A percentile compares a stretch with the other conserved stretches of the same genome.
Evolutionary conservation across 2,888 invertebrate species (phyloP).

Genomic region (Trachelus tabidus): DNA sequence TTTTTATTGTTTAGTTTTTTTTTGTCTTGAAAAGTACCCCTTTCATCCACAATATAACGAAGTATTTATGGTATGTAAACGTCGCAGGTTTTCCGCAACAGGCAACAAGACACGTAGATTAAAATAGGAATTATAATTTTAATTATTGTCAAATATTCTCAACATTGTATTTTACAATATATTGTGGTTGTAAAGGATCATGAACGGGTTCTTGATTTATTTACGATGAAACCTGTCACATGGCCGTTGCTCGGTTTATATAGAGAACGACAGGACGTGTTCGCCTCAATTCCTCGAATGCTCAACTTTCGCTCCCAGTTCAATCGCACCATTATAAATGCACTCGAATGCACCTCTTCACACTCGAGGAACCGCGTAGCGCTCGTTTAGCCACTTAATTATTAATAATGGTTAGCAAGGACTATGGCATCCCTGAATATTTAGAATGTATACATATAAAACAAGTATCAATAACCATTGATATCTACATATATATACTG

Average conservation of each 20-base stretch:
- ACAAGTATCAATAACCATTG: neutral
- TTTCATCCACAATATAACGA: slow-evolving; percentile 43
- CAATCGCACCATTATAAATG: neutral
- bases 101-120: neutral
- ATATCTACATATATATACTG: neutral
- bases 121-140: slow-evolving; percentile 15
- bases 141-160: slow-evolving; percentile 19
- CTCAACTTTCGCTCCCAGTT: neutral
- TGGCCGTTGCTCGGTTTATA: neutral
- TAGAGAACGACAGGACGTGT: neutral
- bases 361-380: neutral
- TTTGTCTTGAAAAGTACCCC: slow-evolving; percentile 23
- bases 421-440: neutral
- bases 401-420: neutral
- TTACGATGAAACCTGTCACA: slow-evolving; percentile 9
- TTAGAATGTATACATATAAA: neutral
- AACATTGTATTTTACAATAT: slow-evolving; percentile 59
- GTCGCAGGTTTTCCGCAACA: slow-evolving; percentile 5
- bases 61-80: slow-evolving; percentile 11
- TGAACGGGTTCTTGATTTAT: slow-evolving; percentile 29
- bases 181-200: slow-evolving; percentile 76
- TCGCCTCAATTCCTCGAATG: neutral
- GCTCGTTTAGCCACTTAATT: neutral
- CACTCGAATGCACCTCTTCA: neutral
- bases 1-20: slow-evolving; percentile 22